A percentile compares a stretch with the other conserved stretches of the same genome.
Conservation (phyloP, 2,797 vertebrate genomes). For the Okamejei kenojei region DNA sequence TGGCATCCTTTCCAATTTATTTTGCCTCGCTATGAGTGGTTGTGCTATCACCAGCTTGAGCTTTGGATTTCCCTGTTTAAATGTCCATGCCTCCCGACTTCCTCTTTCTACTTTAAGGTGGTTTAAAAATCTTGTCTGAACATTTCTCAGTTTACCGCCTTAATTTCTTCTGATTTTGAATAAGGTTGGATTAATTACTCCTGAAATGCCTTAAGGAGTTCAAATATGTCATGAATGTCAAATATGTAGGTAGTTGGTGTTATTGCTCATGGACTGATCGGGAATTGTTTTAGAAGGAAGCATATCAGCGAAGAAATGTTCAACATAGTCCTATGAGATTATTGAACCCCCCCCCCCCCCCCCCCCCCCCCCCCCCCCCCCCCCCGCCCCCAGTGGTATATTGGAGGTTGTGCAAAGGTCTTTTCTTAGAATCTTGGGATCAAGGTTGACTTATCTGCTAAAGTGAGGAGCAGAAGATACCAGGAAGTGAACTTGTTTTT, state of each 20-base stretch:
- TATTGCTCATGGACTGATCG: background rate
- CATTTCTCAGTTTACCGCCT: background rate
- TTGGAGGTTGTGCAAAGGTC: background rate
- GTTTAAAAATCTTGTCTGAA: background rate
- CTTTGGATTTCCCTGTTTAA: background rate
- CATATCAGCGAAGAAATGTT: background rate
- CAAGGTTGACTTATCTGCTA: no score
- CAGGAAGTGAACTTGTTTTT: no score
- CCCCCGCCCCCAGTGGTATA: no score
- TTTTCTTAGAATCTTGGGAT: no score
- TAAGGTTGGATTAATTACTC: background rate
- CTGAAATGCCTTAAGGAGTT: background rate
- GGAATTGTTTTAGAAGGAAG: background rate
- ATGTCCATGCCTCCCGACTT: background rate
- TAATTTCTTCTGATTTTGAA: background rate
- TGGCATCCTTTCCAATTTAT: background rate
- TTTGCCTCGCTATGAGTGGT: background rate
- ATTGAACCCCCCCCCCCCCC: background rate
- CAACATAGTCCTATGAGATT: background rate
- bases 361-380: no score
- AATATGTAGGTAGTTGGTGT: background rate
- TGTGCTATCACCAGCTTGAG: background rate
- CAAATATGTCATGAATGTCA: background rate
- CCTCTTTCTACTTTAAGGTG: background rate
- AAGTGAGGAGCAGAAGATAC: no score